Conservation (phyloP, 35 echinoderm and acorn worm genomes). For the Hemicentrotus pulcherrimus region DNA sequence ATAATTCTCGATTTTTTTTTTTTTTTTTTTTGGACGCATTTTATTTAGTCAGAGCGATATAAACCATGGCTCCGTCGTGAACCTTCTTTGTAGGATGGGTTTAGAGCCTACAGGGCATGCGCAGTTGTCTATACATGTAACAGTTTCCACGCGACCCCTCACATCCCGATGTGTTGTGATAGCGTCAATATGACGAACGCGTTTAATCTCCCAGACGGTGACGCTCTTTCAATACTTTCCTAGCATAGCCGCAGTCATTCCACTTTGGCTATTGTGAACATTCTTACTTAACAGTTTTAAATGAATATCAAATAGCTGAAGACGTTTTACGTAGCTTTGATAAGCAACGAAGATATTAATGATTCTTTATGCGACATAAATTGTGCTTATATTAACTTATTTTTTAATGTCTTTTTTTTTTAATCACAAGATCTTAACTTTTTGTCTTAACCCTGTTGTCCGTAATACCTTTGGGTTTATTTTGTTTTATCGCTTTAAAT, state of each 20-base stretch:
- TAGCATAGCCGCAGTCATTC: background rate
- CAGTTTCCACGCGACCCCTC: background rate
- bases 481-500: too few relatives aligned
- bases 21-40: too few relatives aligned
- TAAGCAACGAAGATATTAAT: background rate
- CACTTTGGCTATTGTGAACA: background rate
- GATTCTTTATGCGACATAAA: background rate
- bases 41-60: too few relatives aligned
- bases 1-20: too few relatives aligned
- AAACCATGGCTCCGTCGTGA: background rate
- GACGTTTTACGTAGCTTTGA: background rate
- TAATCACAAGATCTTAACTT: too few relatives aligned
- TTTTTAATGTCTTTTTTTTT: too few relatives aligned
- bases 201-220: too few relatives aligned
- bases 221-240: too few relatives aligned
- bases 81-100: background rate
- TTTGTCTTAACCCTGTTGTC: too few relatives aligned
- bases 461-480: too few relatives aligned
- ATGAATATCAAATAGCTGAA: background rate
- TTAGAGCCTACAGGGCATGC: background rate
- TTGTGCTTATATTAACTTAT: too few relatives aligned
- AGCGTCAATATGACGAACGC: background rate
- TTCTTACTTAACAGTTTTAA: background rate
- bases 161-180: background rate
- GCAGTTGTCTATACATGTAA: background rate